Evolutionary conservation across 1,140 invertebrate genomes (phyloP).

Genomic region (Philopotamus ludificatus): DNA sequence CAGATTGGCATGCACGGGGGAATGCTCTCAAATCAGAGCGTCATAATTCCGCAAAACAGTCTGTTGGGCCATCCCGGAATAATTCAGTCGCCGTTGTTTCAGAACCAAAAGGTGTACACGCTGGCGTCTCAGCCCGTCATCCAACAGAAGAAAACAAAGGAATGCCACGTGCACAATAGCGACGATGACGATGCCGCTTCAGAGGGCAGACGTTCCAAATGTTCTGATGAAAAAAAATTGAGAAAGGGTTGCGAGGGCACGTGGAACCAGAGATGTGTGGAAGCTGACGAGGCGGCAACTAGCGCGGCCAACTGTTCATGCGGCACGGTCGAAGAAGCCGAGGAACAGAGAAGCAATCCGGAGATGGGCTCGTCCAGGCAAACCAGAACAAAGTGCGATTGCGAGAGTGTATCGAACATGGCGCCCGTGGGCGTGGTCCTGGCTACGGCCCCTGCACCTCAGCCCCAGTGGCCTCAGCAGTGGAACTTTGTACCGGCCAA

Average conservation of each 20-base stretch:
- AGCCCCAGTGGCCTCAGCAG: constrained; percentile 16
- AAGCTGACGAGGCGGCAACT: neutral
- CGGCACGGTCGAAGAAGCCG: neutral
- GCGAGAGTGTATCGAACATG: constrained; percentile 1
- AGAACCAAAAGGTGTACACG: constrained; percentile 7
- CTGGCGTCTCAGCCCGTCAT: neutral
- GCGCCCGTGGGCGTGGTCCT: constrained; percentile 10
- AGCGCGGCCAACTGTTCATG: neutral
- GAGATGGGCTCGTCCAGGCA: constrained; percentile 12
- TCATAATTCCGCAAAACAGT: constrained; percentile 7
- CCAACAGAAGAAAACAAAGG: constrained; percentile 4
- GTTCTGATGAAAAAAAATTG: neutral
- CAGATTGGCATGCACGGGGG: constrained; percentile 23
- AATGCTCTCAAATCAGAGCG: constrained; percentile 2
- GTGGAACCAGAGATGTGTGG: neutral
- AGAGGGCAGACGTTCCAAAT: neutral
- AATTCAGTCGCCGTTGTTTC: constrained; percentile 5
- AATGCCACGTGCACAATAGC: neutral
- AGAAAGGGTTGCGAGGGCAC: neutral
- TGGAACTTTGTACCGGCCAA: constrained; percentile 20
- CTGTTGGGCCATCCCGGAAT: constrained; percentile 13
- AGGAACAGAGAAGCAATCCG: neutral
- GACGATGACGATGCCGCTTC: neutral
- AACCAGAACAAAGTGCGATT: constrained; percentile 13
- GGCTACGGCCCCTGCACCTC: constrained; percentile 7